Conservation (phyloP, 2,888 invertebrate genomes). For the Aelia acuminata region DNA sequence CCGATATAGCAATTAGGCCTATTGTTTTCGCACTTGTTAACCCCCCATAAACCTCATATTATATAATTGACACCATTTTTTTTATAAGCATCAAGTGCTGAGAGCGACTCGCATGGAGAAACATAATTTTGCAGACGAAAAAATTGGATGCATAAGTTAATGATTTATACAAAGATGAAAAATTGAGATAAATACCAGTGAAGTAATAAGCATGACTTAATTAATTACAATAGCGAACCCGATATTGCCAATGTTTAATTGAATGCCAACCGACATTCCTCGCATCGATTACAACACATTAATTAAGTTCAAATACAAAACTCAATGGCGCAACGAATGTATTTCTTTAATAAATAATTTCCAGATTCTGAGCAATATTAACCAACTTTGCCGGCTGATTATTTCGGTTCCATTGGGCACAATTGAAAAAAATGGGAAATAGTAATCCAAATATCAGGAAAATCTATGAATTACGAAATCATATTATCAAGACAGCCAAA, state of each 20-base stretch:
- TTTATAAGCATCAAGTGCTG: too few species aligned
- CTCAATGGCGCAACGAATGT: not conserved
- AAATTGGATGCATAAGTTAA: not conserved
- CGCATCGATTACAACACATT: not conserved
- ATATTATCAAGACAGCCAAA: not conserved
- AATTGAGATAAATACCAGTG: not conserved
- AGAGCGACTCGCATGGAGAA: not conserved
- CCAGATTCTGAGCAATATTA: not conserved
- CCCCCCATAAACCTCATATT: not conserved
- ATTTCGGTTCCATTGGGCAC: too few species aligned
- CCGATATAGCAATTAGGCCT: conserved; percentile 21
- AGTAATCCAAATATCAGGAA: not conserved
- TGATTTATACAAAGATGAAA: not conserved
- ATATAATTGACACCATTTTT: too few species aligned
- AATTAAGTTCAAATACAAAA: not conserved
- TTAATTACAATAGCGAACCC: not conserved
- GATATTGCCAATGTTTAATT: not conserved
- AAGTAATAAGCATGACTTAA: not conserved
- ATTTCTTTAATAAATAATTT: not conserved
- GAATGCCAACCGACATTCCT: not conserved
- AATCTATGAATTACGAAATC: not conserved
- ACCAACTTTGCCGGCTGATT: too few species aligned
- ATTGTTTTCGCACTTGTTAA: conserved; percentile 18
- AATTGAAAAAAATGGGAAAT: too few species aligned
- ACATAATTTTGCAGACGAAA: not conserved